Evolutionary conservation across 2,888 invertebrate genomes (phyloP).

Genomic region (Chaitophorus viminalis): DNA sequence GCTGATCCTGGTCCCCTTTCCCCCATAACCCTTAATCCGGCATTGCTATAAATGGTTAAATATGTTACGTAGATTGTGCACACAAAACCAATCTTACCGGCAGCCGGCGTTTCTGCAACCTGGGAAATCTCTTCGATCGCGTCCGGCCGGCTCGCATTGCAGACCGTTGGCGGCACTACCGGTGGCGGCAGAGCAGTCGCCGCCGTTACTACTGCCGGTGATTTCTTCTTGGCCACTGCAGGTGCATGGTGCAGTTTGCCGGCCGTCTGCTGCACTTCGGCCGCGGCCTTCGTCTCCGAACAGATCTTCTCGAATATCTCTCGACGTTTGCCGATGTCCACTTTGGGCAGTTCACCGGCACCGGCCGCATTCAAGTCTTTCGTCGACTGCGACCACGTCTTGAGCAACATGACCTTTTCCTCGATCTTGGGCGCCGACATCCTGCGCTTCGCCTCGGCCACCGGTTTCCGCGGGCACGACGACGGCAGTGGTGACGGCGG

Average conservation of each 20-base stretch:
- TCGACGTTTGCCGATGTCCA: slow-evolving; percentile 82
- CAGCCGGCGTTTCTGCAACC: not conserved
- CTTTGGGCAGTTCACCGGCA: slow-evolving; percentile 72
- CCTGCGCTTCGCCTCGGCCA: slow-evolving; percentile 62
- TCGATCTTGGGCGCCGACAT: slow-evolving; percentile 72
- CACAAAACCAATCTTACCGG: slow-evolving; percentile 5
- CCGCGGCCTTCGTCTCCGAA: slow-evolving; percentile 27
- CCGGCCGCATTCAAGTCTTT: slow-evolving; percentile 68
- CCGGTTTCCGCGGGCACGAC: not conserved
- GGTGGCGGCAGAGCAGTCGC: not conserved
- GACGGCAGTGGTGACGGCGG: slow-evolving; percentile 27
- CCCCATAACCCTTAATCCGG: too few species aligned
- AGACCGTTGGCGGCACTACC: not conserved
- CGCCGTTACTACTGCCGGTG: not conserved
- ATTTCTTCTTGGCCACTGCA: slow-evolving; percentile 13
- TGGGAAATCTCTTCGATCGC: not conserved
- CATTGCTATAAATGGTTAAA: too few species aligned
- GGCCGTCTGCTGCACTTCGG: slow-evolving; percentile 33
- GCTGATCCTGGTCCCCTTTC: too few species aligned
- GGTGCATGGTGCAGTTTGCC: slow-evolving; percentile 35
- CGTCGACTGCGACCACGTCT: slow-evolving; percentile 64
- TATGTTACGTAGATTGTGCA: not conserved
- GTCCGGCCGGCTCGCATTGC: not conserved
- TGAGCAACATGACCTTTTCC: slow-evolving; percentile 72
- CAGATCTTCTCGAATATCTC: slow-evolving; percentile 80